Conservation (phyloP, 1,140 invertebrate species). For the Drosophila repletoides region DNA sequence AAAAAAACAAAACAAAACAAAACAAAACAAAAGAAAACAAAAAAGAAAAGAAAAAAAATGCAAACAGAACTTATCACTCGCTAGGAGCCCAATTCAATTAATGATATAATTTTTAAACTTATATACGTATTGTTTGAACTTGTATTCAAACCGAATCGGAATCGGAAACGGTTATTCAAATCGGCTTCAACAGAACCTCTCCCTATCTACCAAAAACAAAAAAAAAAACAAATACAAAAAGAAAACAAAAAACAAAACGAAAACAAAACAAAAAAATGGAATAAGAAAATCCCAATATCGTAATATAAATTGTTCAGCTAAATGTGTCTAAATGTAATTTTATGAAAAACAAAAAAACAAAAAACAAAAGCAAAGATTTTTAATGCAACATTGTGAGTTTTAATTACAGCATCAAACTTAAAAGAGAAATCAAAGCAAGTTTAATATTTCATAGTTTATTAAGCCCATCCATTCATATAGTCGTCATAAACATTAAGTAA, state of each 20-base stretch:
- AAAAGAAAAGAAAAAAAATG: conserved; percentile 9
- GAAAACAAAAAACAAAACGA: not conserved
- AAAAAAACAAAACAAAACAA: conserved; percentile 5
- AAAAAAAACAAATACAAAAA: conserved; percentile 1
- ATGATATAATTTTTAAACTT: conserved; percentile 53
- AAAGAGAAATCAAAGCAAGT: conserved; percentile 48
- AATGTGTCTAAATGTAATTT: conserved; percentile 79
- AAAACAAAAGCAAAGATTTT: conserved; percentile 69
- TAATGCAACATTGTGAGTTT: conserved; percentile 74
- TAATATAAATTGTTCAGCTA: conserved; percentile 73
- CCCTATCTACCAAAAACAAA: conserved; percentile 21
- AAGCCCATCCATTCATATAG: conserved; percentile 79
- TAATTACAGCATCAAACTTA: conserved; percentile 63
- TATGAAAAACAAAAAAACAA: conserved; percentile 42
- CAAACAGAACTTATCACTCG: conserved; percentile 53
- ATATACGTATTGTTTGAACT: conserved; percentile 60
- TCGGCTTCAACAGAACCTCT: conserved; percentile 47
- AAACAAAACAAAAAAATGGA: conserved; percentile 2
- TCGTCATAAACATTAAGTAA: conserved; percentile 78
- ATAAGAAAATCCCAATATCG: conserved; percentile 33
- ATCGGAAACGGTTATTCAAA: conserved; percentile 41
- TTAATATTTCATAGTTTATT: conserved; percentile 81
- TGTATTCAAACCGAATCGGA: conserved; percentile 51
- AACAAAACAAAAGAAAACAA: not conserved
- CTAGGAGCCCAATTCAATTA: conserved; percentile 47